Evolutionary conservation across 1,140 invertebrate species (phyloP), one percentile per base, ranked within the genome.

Genomic region (Hyposmocoma kahamanoa): DNA sequence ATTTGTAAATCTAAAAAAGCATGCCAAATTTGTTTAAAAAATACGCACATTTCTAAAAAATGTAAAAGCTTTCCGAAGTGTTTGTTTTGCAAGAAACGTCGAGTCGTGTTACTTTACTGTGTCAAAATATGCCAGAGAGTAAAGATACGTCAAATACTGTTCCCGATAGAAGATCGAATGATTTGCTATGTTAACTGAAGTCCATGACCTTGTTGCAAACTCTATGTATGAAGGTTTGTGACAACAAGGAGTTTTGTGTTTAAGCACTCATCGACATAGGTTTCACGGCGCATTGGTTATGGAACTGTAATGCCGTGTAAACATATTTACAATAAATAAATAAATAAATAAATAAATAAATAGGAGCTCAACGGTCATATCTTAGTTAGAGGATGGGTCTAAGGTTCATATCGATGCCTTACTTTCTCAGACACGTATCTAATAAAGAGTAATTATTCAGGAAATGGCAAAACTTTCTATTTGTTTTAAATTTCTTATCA

Each of bases 1-100:
- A n/a, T 22, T 34, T 15, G 9, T 48, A 11, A 48, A 41, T 11
- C 1, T 11, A 48, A 47, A 11, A 44, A 44, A 18, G 26, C 43
- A 20, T 46, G 43, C n/a, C 8, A 13, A 13, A 46, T 46, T 13
- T 49, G 47, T 21, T 21, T 42, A n/a, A 41, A 28, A 41, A 10
- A 11, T 2, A 38, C 38, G 13, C 45, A 38, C 26, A 38, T 4
- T 9, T 11, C 21, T 17, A 22, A 38, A 30, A 26, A 28, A 30
- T 49, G 26, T 24, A 47, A 26, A 38, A 24, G 32, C n/a, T 42
- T 41, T 19, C 47, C 47, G 1, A 49, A 41, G 19, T 49, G 38
- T n/a, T 19, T 49, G 10, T 42, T 39, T 30, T 49, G 36, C 24
- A 24, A 49, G 20, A 49, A 49, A 13, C 36, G 21, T 9, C 36